Conservation (phyloP, 2,797 vertebrate genomes). For the Mastacembelus armatus region DNA sequence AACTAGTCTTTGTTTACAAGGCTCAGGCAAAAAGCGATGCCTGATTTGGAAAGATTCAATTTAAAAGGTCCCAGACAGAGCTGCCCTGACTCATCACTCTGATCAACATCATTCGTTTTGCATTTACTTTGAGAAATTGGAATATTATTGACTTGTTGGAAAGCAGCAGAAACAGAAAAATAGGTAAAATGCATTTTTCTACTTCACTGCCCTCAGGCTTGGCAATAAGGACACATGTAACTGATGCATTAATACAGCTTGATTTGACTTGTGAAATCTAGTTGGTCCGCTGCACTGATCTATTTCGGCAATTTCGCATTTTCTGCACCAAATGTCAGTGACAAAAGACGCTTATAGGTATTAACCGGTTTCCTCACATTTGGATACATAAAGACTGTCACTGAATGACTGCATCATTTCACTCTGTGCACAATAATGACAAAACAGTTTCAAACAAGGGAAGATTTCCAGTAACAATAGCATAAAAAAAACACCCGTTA, state of each 20-base stretch:
- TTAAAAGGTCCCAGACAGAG: constrained; percentile 55
- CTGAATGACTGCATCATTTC: background rate
- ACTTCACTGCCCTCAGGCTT: constrained; percentile 27
- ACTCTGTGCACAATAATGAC: background rate
- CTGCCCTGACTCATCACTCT: constrained; percentile 56
- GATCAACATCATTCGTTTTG: constrained; percentile 72
- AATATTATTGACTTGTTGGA: constrained; percentile 74
- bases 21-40: constrained; percentile 45
- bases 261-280: constrained; percentile 59
- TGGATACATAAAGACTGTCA: constrained; percentile 34
- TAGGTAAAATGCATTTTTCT: constrained; percentile 44
- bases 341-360: constrained; percentile 45
- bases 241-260: constrained; percentile 43
- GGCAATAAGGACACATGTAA: constrained; percentile 46
- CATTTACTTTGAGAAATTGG: constrained; percentile 73
- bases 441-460: background rate
- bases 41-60: constrained; percentile 75
- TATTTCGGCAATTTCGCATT: constrained; percentile 49
- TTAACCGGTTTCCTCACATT: constrained; percentile 44
- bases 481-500: background rate
- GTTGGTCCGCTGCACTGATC: constrained; percentile 53
- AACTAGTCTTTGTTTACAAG: constrained; percentile 74
- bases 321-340: constrained; percentile 29
- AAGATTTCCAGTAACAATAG: background rate
- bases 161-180: constrained; percentile 52